A percentile compares a stretch with the other conserved stretches of the same genome.
These are phyloP conservation scores for Trileptium ribeirensis DNA, from an alignment of 2,888 invertebrate species.

Conservation along the genomic window DNA sequence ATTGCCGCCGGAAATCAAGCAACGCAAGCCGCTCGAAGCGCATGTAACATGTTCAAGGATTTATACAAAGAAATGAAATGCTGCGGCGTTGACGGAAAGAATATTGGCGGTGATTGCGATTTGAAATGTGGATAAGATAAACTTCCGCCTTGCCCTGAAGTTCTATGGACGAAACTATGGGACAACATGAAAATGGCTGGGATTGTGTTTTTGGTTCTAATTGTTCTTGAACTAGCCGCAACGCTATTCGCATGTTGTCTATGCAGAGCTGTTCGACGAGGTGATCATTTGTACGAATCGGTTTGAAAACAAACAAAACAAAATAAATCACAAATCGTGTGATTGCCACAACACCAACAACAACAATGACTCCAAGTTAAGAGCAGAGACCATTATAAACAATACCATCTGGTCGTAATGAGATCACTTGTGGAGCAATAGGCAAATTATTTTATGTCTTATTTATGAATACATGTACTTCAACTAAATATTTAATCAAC, in stretches of 20 bases:
- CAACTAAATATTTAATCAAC: no score
- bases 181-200: not conserved
- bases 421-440: no score
- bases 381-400: no score
- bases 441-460: no score
- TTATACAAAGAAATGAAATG: not conserved
- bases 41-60: not conserved
- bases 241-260: not conserved
- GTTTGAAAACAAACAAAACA: no score
- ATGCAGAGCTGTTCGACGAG: not conserved
- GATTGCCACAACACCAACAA: no score
- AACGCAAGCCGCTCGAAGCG: not conserved
- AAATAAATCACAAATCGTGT: no score
- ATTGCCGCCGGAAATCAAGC: not conserved
- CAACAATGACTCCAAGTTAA: no score
- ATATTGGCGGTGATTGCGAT: not conserved
- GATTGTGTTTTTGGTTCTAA: not conserved
- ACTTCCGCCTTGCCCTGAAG: not conserved
- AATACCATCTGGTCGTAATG: no score
- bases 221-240: not conserved
- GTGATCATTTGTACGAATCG: not conserved
- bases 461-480: no score
- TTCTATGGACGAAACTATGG: not conserved
- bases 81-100: not conserved
- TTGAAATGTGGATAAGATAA: not conserved